Conservation (phyloP, 2,797 vertebrate species). For the Chromobotia macracanthus region DNA sequence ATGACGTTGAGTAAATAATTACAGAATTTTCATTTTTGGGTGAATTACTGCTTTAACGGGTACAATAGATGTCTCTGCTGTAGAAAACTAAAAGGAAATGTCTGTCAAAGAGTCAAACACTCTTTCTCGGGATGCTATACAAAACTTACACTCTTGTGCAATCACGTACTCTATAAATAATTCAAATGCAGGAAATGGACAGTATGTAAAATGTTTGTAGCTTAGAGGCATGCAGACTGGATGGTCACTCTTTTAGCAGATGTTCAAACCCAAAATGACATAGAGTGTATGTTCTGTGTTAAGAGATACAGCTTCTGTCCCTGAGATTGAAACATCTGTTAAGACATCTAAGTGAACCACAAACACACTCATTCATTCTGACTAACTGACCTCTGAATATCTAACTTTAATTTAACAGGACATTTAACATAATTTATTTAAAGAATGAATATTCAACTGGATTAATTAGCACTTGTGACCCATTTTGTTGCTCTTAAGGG, state of each 20-base stretch:
- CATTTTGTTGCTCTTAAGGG: conserved; percentile 17
- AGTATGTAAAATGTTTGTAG: not conserved
- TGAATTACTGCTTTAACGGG: not conserved
- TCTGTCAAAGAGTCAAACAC: conserved; percentile 19
- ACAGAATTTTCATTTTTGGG: too few relatives aligned
- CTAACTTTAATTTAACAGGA: conserved; percentile 15
- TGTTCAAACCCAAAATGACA: conserved; percentile 15
- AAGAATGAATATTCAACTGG: conserved; percentile 16
- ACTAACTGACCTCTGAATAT: not conserved
- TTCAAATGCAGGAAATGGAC: conserved; percentile 19
- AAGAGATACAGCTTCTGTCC: conserved; percentile 2
- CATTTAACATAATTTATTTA: not conserved
- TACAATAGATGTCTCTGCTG: conserved; percentile 5
- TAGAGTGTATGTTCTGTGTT: conserved; percentile 24
- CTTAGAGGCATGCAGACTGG: not conserved
- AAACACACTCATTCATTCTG: not conserved
- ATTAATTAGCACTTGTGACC: conserved; percentile 6
- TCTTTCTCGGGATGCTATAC: conserved; percentile 7
- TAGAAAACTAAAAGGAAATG: conserved; percentile 20
- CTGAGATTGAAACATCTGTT: not conserved
- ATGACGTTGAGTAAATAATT: too few relatives aligned
- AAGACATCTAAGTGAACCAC: not conserved
- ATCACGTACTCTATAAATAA: conserved; percentile 10
- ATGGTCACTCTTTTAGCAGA: conserved; percentile 11
- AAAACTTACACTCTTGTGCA: conserved; percentile 10